Conservation (phyloP, 2,888 invertebrate genomes). For the Rhimphoctona megacephalus region DNA sequence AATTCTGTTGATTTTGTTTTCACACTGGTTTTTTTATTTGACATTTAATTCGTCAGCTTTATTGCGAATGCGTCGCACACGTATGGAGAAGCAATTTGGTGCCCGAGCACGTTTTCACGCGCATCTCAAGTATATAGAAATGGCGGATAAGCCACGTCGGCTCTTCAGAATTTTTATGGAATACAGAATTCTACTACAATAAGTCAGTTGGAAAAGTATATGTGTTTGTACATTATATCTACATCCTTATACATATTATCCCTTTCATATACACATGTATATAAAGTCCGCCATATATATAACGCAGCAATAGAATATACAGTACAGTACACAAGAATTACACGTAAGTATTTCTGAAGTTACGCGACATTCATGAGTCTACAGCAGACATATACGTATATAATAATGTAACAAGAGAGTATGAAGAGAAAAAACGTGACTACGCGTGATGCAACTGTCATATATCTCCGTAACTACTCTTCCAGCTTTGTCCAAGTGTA, state of each 20-base stretch:
- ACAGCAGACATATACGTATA: slow-evolving; percentile 15
- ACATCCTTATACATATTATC: not conserved
- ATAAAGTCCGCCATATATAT: not conserved
- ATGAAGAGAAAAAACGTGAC: slow-evolving; percentile 69
- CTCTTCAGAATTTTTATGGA: slow-evolving; percentile 57
- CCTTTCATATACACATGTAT: not conserved
- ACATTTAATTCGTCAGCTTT: slow-evolving; percentile 26
- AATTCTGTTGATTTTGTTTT: not conserved
- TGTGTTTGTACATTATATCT: not conserved
- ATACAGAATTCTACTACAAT: slow-evolving; percentile 14
- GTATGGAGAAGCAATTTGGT: slow-evolving; percentile 23
- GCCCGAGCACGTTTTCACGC: slow-evolving; percentile 44
- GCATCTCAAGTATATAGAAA: slow-evolving; percentile 53
- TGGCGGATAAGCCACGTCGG: slow-evolving; percentile 65
- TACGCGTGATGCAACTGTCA: slow-evolving; percentile 44
- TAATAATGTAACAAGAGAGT: slow-evolving; percentile 32
- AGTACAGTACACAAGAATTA: slow-evolving; percentile 37
- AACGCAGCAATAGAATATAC: not conserved
- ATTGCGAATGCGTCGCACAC: slow-evolving; percentile 1
- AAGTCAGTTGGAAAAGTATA: slow-evolving; percentile 47
- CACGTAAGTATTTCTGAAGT: slow-evolving; percentile 48
- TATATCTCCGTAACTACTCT: slow-evolving; percentile 46
- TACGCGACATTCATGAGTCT: slow-evolving; percentile 39
- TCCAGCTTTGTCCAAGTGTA: slow-evolving; percentile 45
- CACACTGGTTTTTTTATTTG: not conserved